Evolutionary conservation across 2,797 vertebrate species (phyloP).

Genomic region (Pipistrellus nathusii): DNA sequence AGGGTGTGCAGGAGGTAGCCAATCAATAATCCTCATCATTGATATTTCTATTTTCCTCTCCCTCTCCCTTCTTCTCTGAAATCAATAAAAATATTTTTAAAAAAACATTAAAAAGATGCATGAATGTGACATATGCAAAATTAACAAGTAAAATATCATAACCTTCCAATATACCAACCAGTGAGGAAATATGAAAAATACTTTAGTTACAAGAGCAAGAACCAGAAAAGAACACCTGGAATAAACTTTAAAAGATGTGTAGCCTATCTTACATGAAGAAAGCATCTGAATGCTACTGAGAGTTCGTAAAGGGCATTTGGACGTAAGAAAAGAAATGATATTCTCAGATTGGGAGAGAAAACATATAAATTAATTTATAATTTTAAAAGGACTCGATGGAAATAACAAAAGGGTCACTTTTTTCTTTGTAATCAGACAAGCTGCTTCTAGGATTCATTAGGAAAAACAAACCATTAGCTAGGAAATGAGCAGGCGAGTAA

Average conservation of each 20-base stretch:
- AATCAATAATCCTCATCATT: too few relatives aligned
- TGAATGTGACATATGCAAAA: not conserved
- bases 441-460: not conserved
- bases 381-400: conserved; percentile 17
- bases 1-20: too few relatives aligned
- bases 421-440: conserved; percentile 14
- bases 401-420: not conserved
- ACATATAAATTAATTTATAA: not conserved
- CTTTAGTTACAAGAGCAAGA: conserved; percentile 33
- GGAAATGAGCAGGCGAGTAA: not conserved
- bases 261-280: not conserved
- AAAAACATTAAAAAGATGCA: not conserved
- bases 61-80: too few relatives aligned
- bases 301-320: not conserved
- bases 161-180: not conserved
- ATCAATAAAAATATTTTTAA: too few relatives aligned
- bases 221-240: not conserved
- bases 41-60: too few relatives aligned
- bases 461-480: conserved; percentile 19
- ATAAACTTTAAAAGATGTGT: conserved; percentile 4
- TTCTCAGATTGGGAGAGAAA: conserved; percentile 25
- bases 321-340: not conserved
- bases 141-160: not conserved
- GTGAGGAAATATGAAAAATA: conserved; percentile 17
- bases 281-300: not conserved